These are phyloP conservation scores for Lanistes nyassanus DNA, from an alignment of 1,140 invertebrate genomes.

Conservation along the genomic window DNA sequence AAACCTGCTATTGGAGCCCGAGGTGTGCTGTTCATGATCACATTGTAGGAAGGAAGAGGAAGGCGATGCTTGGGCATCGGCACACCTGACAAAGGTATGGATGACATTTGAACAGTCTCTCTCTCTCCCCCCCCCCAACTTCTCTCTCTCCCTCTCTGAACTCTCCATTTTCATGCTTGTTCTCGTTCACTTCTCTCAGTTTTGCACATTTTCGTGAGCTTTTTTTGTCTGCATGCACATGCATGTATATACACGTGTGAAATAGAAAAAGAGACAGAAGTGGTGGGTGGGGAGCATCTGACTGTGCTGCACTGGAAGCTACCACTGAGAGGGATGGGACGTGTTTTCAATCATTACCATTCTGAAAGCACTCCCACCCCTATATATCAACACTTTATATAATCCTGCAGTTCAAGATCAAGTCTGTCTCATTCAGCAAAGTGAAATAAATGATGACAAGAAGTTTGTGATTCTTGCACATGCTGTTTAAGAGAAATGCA, in stretches of 20 bases:
- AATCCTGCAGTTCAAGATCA: too few species aligned
- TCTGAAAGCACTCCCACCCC: too few species aligned
- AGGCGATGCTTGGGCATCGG: conserved; percentile 40
- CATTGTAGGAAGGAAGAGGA: conserved; percentile 62
- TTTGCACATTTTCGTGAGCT: not conserved
- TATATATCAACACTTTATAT: too few species aligned
- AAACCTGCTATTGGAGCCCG: conserved; percentile 43
- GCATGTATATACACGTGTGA: not conserved
- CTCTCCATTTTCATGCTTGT: not conserved
- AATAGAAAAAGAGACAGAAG: too few species aligned
- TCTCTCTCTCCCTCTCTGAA: not conserved
- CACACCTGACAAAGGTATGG: conserved; percentile 15
- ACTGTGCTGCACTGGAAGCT: too few species aligned
- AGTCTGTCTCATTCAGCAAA: too few species aligned
- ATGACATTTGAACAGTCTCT: conserved; percentile 10
- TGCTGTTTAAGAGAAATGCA: too few species aligned
- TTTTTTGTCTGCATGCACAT: not conserved
- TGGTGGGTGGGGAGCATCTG: too few species aligned
- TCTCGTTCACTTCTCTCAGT: not conserved
- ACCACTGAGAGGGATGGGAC: too few species aligned
- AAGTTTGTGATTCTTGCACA: too few species aligned
- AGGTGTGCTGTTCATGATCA: conserved; percentile 59
- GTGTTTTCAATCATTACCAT: too few species aligned
- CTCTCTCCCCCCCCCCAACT: not conserved
- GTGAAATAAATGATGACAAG: too few species aligned